Evolutionary conservation across 2,113 vertebrate genomes (phyloP).

Genomic region (Brachypteracias leptosomus): DNA sequence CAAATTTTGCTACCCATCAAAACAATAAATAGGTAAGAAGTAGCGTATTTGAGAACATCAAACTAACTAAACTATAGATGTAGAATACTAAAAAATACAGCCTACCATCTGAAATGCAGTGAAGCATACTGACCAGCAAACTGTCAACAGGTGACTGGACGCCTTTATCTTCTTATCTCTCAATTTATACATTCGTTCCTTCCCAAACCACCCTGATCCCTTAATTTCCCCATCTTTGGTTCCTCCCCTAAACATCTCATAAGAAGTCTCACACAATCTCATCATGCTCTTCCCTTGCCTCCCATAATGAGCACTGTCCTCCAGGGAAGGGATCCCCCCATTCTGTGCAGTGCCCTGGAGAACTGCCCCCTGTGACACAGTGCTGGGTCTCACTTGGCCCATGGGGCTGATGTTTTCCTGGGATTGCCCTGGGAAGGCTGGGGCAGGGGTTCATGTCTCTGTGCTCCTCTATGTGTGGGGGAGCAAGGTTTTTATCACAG

Average conservation of each 20-base stretch:
- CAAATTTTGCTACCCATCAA: background rate
- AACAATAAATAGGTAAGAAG: background rate
- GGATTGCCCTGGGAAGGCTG: background rate
- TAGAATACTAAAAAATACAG: background rate
- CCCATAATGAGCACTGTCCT: too few relatives aligned
- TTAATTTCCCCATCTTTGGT: background rate
- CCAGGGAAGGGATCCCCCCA: background rate
- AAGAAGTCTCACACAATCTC: background rate
- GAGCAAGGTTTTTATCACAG: background rate
- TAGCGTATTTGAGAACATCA: background rate
- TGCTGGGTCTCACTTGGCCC: background rate
- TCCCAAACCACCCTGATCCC: background rate
- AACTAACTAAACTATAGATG: background rate
- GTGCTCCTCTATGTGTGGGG: background rate
- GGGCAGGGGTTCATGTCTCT: accelerated
- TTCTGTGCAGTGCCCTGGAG: accelerated
- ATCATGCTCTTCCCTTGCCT: background rate
- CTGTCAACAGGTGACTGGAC: background rate
- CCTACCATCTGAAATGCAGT: background rate
- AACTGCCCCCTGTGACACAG: accelerated
- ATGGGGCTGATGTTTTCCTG: background rate
- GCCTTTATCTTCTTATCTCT: background rate
- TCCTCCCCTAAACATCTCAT: background rate
- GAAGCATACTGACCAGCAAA: background rate
- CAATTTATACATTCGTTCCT: background rate